A percentile compares a stretch with the other conserved stretches of the same genome.
Evolutionary conservation across 2,113 vertebrate species (phyloP).

Genomic region (Glaucomys volans): DNA sequence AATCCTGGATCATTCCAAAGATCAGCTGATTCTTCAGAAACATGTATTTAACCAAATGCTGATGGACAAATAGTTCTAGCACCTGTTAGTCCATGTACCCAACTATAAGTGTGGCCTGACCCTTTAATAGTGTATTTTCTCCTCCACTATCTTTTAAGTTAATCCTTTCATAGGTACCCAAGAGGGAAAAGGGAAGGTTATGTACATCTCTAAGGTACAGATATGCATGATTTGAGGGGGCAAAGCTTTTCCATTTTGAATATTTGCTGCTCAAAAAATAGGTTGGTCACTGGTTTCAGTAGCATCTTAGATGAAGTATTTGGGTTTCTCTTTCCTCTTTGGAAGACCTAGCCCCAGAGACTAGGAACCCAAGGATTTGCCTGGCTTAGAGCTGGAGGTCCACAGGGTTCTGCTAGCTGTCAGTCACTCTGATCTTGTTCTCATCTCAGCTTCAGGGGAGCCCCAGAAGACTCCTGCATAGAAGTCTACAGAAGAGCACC

Average conservation of each 20-base stretch:
- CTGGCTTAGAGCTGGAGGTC: not conserved
- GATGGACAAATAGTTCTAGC: not conserved
- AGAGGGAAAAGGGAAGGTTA: not conserved
- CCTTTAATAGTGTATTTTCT: not conserved
- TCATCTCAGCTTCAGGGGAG: not conserved
- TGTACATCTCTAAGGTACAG: not conserved
- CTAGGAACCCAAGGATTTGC: not conserved
- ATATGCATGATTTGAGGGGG: not conserved
- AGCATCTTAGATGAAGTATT: not conserved
- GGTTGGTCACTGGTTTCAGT: not conserved
- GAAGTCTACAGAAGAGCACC: not conserved
- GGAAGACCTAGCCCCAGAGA: not conserved
- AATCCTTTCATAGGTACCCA: not conserved
- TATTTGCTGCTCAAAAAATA: not conserved
- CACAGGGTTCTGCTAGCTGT: too few species aligned
- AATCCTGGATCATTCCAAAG: constrained; percentile 88
- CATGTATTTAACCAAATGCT: constrained; percentile 82
- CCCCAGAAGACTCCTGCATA: too few species aligned
- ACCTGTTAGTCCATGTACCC: too few species aligned
- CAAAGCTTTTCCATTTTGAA: not conserved
- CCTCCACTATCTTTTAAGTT: not conserved
- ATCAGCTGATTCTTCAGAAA: constrained; percentile 88
- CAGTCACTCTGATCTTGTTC: not conserved
- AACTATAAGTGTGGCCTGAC: not conserved
- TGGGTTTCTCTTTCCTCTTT: not conserved